Percentiles rank a stretch among this genome's conserved stretches.
Evolutionary conservation across 2,113 vertebrate genomes (phyloP).

Genomic region (Orcinus orca): DNA sequence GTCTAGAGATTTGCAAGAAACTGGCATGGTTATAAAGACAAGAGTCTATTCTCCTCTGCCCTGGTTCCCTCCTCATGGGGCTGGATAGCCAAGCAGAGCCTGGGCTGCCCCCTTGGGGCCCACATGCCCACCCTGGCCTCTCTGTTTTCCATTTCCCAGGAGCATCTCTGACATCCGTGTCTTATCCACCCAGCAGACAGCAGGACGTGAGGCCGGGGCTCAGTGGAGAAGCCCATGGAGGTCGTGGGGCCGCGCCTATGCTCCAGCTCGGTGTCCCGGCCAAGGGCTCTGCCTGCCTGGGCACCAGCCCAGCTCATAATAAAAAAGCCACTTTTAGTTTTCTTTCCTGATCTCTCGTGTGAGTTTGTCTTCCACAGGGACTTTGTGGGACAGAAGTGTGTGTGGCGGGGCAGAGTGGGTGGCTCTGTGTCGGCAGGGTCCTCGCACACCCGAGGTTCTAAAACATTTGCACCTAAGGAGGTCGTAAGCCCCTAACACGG

Average conservation of each 20-base stretch:
- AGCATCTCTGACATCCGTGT: neutral
- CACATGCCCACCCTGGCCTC: rapidly evolving
- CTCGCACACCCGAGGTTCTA: neutral
- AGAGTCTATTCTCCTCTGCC: neutral
- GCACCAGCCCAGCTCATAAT: neutral
- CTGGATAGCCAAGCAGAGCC: neutral
- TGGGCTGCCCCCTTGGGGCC: rapidly evolving
- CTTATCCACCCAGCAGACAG: neutral
- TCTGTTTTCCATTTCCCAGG: neutral
- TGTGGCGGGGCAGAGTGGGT: neutral
- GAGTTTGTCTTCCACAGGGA: neutral
- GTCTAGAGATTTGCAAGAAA: neutral
- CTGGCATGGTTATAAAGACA: neutral
- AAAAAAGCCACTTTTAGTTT: neutral
- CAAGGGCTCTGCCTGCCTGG: neutral
- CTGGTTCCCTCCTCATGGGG: rapidly evolving
- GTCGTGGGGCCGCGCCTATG: rapidly evolving
- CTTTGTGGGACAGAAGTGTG: neutral
- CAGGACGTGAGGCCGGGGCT: neutral
- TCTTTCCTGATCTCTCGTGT: neutral
- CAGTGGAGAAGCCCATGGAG: rapidly evolving
- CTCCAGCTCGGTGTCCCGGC: neutral
- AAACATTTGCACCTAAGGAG: neutral
- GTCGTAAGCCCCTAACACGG: neutral
- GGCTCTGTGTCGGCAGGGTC: neutral